Base-by-base conservation (phyloP, 2,113 vertebrate genomes). In the Stegastes partitus region DNA sequence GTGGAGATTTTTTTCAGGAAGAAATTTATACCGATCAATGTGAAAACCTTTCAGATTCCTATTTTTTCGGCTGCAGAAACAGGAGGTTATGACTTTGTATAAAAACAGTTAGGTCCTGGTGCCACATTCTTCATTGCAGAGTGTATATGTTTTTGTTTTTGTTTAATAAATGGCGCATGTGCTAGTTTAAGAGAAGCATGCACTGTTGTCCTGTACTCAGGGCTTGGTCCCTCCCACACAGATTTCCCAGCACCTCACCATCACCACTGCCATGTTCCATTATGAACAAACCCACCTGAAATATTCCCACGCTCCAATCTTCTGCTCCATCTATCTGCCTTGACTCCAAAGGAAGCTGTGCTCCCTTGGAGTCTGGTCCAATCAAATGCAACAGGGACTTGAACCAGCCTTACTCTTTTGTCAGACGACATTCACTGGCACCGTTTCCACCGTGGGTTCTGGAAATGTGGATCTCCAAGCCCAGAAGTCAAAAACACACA, bases 171-270 rank as follows among this genome's bases (percentile, higher is more conserved):
- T 84, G 84, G 68, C 85, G 92, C 90, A 93, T 91, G 91, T 86
- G 63, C 73, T 87, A 86, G 87, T 90, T 81, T 77, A 86, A 83
- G 49, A 74, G 69, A 89, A 89, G 89, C 92, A 92, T 93, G 91
- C 75, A 77, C 83, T 82, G 79, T 87, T 61, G 87, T 90, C 87
- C 87, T 77, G 83, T 88, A 87, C 91, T 93, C 91, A 92, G 90
- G 90, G 92, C 89, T 80, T 81, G 44, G 88, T 68, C 74, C 81
- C 84, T 68, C 68, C 68, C 47, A 56, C 65, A 56, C 79, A 50
- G 55, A 2, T 51, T 56, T 49, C 59, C 19, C 25, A 3, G 2
- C 2, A 10, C 47, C 3, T 5, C 67, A 21, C 49, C 57, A 5
- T 75, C 25, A 45, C 63, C 47, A 56, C 74, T 78, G 76, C 81